A percentile compares a stretch with the other conserved stretches of the same genome.
phyloP scores from a whole-genome alignment of 1,140 invertebrate genomes.

The Hyposmocoma kahamanoa region DNA sequence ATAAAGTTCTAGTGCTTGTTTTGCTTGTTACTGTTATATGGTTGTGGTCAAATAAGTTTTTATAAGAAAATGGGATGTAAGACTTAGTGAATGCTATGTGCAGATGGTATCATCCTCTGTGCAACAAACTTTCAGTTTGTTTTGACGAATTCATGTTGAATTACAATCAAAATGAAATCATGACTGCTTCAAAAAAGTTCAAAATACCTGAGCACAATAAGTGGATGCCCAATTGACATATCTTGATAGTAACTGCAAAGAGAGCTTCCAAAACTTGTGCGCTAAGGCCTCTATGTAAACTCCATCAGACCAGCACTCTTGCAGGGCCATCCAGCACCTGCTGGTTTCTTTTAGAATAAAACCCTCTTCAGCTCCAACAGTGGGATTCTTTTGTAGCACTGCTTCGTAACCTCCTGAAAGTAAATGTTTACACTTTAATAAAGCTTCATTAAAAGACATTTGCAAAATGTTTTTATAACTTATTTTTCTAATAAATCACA shows the following conservation, averaged over 20 bases:
- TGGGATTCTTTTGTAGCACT: constrained; percentile 65
- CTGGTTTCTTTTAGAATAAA: constrained; percentile 73
- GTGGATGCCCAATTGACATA: constrained; percentile 81
- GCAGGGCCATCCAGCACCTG: constrained; percentile 75
- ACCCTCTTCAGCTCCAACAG: constrained; percentile 34
- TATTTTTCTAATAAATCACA: no score
- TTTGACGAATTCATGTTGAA: neutral
- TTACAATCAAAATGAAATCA: neutral
- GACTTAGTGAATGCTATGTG: no score
- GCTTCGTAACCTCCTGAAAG: constrained; percentile 74
- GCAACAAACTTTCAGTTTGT: no score
- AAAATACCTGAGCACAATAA: constrained; percentile 59
- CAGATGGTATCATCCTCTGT: no score
- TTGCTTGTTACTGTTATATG: no score
- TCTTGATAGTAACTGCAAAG: constrained; percentile 85
- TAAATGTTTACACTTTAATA: no score
- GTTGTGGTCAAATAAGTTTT: no score
- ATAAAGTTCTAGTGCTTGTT: no score
- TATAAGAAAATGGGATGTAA: no score
- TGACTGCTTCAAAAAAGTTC: neutral
- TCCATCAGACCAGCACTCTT: constrained; percentile 82
- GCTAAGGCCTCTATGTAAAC: constrained; percentile 83
- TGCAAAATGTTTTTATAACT: no score
- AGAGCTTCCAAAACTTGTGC: constrained; percentile 91
- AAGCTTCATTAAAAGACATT: no score